phyloP scores from a whole-genome alignment of 2,113 vertebrate species.

The Poeciliopsis turrubarensis region DNA sequence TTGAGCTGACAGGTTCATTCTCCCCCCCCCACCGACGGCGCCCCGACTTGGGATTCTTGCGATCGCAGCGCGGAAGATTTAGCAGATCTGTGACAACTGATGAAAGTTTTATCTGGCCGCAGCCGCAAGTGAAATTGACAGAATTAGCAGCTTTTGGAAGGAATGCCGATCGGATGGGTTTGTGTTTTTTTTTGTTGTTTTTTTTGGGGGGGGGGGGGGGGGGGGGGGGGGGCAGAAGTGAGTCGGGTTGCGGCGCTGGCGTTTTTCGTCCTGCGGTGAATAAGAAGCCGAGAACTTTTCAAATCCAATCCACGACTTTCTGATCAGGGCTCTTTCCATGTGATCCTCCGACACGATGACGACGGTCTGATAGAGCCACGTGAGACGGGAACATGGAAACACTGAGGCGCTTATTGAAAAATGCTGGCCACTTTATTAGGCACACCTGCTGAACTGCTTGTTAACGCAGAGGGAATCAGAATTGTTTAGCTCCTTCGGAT shows the following conservation, averaged over 20 bases:
- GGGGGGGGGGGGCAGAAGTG: background rate
- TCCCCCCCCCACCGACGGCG: background rate
- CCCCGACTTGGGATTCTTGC: constrained; percentile 11
- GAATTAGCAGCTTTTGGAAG: constrained; percentile 12
- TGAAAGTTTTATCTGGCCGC: constrained; percentile 6
- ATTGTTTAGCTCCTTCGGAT: too few species aligned
- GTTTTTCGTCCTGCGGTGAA: background rate
- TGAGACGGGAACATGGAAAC: constrained; percentile 12
- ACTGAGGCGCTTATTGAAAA: background rate
- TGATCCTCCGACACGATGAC: constrained; percentile 3
- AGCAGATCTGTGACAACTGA: constrained; percentile 27
- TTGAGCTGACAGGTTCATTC: constrained; percentile 4
- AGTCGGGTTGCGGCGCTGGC: background rate
- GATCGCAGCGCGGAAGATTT: constrained; percentile 27
- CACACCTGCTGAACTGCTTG: background rate
- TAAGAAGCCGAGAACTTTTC: background rate
- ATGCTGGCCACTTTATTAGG: background rate
- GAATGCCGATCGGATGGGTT: constrained; percentile 14
- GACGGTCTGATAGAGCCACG: background rate
- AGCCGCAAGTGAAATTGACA: constrained; percentile 7
- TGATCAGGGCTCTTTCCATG: background rate
- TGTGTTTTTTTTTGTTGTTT: background rate
- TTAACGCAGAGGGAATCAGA: too few species aligned
- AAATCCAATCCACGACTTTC: constrained; percentile 1
- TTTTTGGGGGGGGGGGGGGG: too few species aligned